These are phyloP conservation scores for Drosophila asahinai DNA, from an alignment of 1,140 invertebrate genomes.

Conservation along the genomic window DNA sequence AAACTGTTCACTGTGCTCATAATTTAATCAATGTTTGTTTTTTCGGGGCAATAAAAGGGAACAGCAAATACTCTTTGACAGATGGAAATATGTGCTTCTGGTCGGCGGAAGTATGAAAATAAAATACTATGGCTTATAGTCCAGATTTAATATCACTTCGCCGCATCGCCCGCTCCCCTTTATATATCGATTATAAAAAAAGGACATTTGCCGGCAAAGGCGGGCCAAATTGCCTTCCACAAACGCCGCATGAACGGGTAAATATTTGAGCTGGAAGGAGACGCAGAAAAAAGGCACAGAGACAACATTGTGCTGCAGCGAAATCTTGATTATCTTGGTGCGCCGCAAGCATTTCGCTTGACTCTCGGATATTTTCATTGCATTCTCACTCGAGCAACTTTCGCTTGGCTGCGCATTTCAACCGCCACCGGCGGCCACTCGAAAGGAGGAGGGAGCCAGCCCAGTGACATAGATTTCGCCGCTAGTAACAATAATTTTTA, in stretches of 20 bases:
- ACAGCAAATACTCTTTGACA: slow-evolving; percentile 35
- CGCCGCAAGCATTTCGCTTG: slow-evolving; percentile 72
- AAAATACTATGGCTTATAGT: slow-evolving; percentile 20
- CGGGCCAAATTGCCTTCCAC: slow-evolving; percentile 38
- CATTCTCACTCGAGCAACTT: slow-evolving; percentile 70
- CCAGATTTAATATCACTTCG: slow-evolving; percentile 30
- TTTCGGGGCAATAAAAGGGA: slow-evolving; percentile 34
- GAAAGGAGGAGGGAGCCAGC: slow-evolving; percentile 1
- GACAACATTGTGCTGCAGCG: slow-evolving; percentile 48
- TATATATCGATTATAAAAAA: slow-evolving; percentile 44
- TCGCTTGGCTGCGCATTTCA: slow-evolving; percentile 70
- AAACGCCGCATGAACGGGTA: slow-evolving; percentile 15
- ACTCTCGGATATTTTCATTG: slow-evolving; percentile 77
- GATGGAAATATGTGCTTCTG: slow-evolving; percentile 29
- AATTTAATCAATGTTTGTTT: slow-evolving; percentile 47
- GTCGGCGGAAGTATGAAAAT: slow-evolving; percentile 1
- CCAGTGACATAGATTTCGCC: slow-evolving; percentile 78
- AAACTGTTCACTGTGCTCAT: slow-evolving; percentile 36
- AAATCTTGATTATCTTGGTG: slow-evolving; percentile 73
- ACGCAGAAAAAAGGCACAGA: background rate
- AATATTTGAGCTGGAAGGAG: slow-evolving; percentile 35
- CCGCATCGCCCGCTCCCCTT: slow-evolving; percentile 14
- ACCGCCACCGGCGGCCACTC: slow-evolving; percentile 57
- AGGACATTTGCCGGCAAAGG: slow-evolving; percentile 7
- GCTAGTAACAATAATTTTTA: slow-evolving; percentile 83